phyloP scores from a whole-genome alignment of 2,888 invertebrate genomes.

The Drosophila anomelani region DNA sequence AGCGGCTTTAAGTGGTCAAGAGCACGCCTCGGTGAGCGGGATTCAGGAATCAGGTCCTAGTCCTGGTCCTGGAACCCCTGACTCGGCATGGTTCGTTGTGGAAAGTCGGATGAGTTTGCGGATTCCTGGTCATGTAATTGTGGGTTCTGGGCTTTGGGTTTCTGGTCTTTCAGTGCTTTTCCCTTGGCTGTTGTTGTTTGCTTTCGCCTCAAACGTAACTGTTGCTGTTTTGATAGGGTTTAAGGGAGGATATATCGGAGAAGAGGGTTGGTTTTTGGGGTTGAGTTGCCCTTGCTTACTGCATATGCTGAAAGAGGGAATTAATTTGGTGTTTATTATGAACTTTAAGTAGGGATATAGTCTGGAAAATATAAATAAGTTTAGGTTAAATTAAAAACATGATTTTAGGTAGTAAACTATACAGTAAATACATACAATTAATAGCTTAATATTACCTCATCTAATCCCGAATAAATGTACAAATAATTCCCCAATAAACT shows the following conservation, averaged over 20 bases:
- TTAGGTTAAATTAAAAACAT: no score
- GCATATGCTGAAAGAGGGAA: background rate
- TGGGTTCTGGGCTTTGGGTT: slow-evolving; percentile 23
- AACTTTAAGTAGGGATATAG: background rate
- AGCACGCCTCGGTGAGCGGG: slow-evolving; percentile 58
- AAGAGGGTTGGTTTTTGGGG: background rate
- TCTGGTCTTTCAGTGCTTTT: slow-evolving; percentile 26
- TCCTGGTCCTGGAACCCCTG: slow-evolving; percentile 18
- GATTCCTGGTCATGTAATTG: slow-evolving; percentile 41
- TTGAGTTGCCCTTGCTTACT: background rate
- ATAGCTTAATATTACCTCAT: background rate
- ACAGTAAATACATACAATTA: no score
- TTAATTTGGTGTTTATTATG: slow-evolving; percentile 7
- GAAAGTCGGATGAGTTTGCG: slow-evolving; percentile 41
- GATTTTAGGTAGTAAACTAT: no score
- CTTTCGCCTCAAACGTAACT: slow-evolving; percentile 17
- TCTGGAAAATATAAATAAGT: no score
- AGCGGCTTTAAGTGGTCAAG: slow-evolving; percentile 71
- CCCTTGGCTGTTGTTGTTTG: slow-evolving; percentile 21
- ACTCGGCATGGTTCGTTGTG: slow-evolving; percentile 16
- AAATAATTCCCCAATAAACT: slow-evolving; percentile 4
- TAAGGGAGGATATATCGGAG: background rate
- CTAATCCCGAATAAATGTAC: background rate
- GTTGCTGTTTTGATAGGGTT: slow-evolving; percentile 37
- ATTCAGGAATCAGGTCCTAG: slow-evolving; percentile 5